These are phyloP conservation scores for Andrena chrysosceles DNA, from an alignment of 2,888 invertebrate species.

Conservation along the genomic window DNA sequence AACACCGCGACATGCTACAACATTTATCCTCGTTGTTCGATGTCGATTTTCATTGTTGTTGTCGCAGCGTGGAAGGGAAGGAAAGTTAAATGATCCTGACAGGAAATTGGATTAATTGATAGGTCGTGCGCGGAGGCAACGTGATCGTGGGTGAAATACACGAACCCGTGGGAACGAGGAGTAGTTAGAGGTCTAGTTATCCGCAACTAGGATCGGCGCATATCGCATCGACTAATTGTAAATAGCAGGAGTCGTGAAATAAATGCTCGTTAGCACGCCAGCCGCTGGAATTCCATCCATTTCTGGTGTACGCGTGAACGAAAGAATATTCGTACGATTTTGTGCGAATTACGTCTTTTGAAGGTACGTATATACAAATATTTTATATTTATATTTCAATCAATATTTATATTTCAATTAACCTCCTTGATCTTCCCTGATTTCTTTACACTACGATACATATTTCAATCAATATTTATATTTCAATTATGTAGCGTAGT, in stretches of 20 bases:
- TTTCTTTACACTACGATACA: no score
- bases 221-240: conserved; percentile 56
- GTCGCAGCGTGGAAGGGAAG: background rate
- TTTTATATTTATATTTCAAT: no score
- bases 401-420: no score
- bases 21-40: background rate
- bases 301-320: background rate
- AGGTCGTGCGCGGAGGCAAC: conserved; percentile 59
- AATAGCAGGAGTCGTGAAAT: conserved; percentile 49
- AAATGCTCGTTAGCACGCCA: conserved; percentile 48
- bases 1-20: background rate
- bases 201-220: conserved; percentile 54
- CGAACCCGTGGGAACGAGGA: conserved; percentile 33
- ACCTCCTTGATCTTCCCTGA: no score
- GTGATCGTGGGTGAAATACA: conserved; percentile 42
- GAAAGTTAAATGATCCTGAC: conserved; percentile 43
- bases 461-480: no score
- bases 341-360: background rate
- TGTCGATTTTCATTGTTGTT: background rate
- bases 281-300: conserved; percentile 41
- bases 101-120: conserved; percentile 57
- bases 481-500: no score
- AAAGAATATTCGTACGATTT: background rate
- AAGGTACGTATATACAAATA: background rate
- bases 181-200: conserved; percentile 64